Conservation (phyloP, 1,140 invertebrate genomes). For the Saxidomus purpurata region DNA sequence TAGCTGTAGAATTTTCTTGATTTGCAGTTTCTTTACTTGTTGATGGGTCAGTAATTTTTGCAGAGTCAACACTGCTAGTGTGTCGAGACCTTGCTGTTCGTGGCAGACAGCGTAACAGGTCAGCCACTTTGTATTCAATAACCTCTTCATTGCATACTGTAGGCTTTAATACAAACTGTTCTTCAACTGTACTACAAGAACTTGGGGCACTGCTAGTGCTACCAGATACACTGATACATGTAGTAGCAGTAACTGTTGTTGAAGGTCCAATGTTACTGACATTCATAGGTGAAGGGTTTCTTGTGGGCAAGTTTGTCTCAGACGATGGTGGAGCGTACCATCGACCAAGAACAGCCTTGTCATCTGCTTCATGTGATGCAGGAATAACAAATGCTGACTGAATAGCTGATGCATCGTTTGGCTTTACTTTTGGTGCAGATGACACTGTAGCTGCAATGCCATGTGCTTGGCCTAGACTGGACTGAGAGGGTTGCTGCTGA, state of each 20-base stretch:
- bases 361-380: neutral
- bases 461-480: too few species aligned
- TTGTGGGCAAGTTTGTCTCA: neutral
- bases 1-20: neutral
- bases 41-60: neutral
- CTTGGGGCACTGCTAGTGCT: neutral
- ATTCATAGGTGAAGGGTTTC: neutral
- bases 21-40: neutral
- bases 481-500: too few species aligned
- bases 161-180: neutral
- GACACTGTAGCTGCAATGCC: too few species aligned
- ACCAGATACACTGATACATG: neutral
- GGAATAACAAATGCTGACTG: slow-evolving; percentile 34
- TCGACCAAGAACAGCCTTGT: neutral
- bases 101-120: neutral
- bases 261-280: neutral
- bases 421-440: neutral
- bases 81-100: neutral
- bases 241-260: neutral
- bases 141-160: slow-evolving; percentile 7
- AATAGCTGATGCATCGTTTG: neutral
- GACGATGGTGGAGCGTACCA: slow-evolving; percentile 25
- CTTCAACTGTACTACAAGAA: neutral
- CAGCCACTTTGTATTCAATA: slow-evolving; percentile 2
- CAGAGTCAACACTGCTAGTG: neutral